These are phyloP conservation scores for Pygoscelis adeliae DNA, from an alignment of 2,113 vertebrate species.

Conservation along the genomic window DNA sequence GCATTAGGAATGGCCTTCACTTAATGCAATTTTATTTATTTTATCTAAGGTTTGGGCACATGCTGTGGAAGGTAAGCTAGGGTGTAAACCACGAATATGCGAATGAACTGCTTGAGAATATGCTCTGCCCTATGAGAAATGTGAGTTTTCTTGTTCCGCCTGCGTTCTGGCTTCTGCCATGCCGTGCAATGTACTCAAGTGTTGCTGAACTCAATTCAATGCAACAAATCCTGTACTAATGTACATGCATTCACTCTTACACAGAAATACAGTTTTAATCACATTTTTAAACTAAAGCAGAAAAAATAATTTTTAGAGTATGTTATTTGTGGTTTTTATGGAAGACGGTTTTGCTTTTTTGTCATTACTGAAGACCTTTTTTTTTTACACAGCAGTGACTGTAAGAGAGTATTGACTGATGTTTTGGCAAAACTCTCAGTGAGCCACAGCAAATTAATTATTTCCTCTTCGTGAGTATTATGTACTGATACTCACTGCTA, in stretches of 20 bases:
- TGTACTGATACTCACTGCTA: background rate
- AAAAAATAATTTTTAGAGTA: background rate
- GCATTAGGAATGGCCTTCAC: background rate
- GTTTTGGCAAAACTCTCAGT: slow-evolving; percentile 7
- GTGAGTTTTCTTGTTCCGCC: background rate
- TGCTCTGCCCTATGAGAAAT: background rate
- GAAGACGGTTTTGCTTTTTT: background rate
- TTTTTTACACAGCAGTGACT: background rate
- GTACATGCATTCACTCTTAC: background rate
- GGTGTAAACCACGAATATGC: background rate
- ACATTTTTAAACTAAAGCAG: background rate
- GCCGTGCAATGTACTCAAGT: fast-evolving
- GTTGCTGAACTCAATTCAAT: background rate
- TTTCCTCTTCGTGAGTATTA: background rate
- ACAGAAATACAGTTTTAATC: background rate
- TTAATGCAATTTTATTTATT: background rate
- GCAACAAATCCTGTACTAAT: background rate
- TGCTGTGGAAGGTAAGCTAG: background rate
- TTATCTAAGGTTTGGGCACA: background rate
- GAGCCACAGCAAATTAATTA: background rate
- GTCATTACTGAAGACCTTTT: background rate
- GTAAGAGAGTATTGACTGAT: background rate
- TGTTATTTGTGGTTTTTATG: background rate
- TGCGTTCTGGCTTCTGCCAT: background rate
- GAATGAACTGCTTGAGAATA: background rate